phyloP scores from a whole-genome alignment of 1,140 invertebrate species.

The Aphelinus certus region DNA sequence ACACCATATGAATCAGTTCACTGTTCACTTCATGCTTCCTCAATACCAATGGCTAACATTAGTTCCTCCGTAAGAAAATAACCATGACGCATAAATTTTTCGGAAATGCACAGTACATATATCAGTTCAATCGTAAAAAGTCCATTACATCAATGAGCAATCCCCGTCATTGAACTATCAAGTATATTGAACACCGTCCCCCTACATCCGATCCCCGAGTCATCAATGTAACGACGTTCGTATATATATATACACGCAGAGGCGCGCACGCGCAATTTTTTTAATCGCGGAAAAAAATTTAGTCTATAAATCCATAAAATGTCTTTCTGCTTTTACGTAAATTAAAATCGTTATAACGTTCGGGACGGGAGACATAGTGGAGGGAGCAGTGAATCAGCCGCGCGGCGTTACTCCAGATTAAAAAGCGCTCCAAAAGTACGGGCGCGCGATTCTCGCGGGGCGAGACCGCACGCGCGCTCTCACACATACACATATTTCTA shows the following conservation, averaged over 20 bases:
- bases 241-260: neutral
- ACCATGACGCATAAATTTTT: too few species aligned
- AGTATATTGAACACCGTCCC: neutral
- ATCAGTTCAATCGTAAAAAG: too few species aligned
- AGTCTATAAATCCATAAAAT: conserved; percentile 27
- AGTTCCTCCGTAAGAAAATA: too few species aligned
- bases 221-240: too few species aligned
- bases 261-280: neutral
- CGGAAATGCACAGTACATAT: too few species aligned
- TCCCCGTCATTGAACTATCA: neutral
- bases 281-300: conserved; percentile 24
- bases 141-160: too few species aligned
- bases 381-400: conserved; percentile 11
- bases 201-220: too few species aligned
- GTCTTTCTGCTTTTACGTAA: conserved; percentile 29
- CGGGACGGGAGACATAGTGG: neutral
- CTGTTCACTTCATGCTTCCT: too few species aligned
- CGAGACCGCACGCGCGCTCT: too few species aligned
- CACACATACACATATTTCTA: too few species aligned
- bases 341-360: conserved; percentile 29
- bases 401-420: conserved; percentile 22
- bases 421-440: conserved; percentile 23
- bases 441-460: conserved; percentile 8
- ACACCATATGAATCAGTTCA: too few species aligned
- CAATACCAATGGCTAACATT: too few species aligned